phyloP scores from a whole-genome alignment of 1,140 invertebrate genomes.

The Leptinotarsa lineolata region DNA sequence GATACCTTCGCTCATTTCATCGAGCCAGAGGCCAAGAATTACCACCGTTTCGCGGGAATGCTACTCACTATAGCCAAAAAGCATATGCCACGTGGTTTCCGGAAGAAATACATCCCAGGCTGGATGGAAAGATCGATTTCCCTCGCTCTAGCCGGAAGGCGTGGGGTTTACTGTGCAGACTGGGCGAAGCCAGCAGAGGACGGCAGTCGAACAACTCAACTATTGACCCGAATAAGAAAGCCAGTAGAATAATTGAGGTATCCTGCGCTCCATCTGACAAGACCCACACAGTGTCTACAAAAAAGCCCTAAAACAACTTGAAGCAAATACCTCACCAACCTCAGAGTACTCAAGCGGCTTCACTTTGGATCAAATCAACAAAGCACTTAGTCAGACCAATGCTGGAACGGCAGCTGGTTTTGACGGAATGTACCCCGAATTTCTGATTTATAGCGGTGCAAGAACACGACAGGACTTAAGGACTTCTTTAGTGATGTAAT shows the following conservation, averaged over 20 bases:
- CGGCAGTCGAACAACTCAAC: slow-evolving; percentile 1
- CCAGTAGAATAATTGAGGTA: neutral
- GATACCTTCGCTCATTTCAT: neutral
- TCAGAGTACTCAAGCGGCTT: neutral
- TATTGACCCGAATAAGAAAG: slow-evolving; percentile 5
- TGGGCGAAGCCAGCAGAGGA: slow-evolving; percentile 8
- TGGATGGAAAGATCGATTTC: neutral
- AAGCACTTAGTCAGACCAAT: no score
- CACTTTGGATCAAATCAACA: neutral
- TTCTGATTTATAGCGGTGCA: no score
- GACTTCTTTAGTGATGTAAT: neutral
- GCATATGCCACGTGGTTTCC: neutral
- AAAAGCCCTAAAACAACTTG: slow-evolving; percentile 1
- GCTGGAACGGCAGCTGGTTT: no score
- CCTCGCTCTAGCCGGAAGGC: slow-evolving; percentile 10
- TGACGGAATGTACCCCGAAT: no score
- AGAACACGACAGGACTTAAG: no score
- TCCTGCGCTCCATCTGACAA: slow-evolving; percentile 1
- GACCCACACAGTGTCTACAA: neutral
- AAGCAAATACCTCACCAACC: neutral
- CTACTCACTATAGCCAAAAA: neutral
- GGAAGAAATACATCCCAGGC: slow-evolving; percentile 1
- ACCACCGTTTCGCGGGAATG: neutral
- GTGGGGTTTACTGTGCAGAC: neutral
- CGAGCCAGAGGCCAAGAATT: neutral